Conservation (phyloP, 2,888 invertebrate species). For the Drosophila mulleri region DNA sequence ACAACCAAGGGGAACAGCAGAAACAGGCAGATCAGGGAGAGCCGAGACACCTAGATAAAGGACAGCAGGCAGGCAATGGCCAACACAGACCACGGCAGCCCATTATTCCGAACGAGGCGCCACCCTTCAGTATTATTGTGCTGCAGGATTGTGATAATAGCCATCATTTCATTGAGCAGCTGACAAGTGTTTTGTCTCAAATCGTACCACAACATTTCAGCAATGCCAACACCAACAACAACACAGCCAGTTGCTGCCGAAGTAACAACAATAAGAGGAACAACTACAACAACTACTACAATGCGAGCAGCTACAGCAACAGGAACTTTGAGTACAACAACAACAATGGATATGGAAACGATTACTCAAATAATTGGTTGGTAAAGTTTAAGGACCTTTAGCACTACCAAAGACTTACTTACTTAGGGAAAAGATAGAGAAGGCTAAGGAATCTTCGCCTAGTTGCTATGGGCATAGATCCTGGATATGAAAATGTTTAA, state of each 20-base stretch:
- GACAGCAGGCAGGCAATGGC: background rate
- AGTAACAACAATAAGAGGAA: background rate
- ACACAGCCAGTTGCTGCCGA: background rate
- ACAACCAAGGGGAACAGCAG: too few species aligned
- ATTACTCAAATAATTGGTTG: background rate
- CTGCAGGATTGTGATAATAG: constrained; percentile 53
- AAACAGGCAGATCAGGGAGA: background rate
- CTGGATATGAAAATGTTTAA: too few species aligned
- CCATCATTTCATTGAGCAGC: constrained; percentile 50
- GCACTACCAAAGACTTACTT: background rate
- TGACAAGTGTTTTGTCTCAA: constrained; percentile 37
- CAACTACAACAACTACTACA: background rate
- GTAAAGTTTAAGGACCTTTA: background rate
- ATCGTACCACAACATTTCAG: background rate
- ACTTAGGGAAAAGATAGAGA: too few species aligned
- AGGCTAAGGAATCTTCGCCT: too few species aligned
- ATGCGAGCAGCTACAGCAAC: background rate
- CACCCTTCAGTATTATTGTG: constrained; percentile 55
- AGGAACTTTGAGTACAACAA: background rate
- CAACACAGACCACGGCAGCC: background rate
- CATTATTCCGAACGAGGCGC: background rate
- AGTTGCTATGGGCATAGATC: too few species aligned
- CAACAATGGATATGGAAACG: background rate
- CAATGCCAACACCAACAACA: background rate
- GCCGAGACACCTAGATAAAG: background rate